Base-by-base conservation (phyloP, 2,888 invertebrate species). In the Lasioglossum zephyrum region DNA sequence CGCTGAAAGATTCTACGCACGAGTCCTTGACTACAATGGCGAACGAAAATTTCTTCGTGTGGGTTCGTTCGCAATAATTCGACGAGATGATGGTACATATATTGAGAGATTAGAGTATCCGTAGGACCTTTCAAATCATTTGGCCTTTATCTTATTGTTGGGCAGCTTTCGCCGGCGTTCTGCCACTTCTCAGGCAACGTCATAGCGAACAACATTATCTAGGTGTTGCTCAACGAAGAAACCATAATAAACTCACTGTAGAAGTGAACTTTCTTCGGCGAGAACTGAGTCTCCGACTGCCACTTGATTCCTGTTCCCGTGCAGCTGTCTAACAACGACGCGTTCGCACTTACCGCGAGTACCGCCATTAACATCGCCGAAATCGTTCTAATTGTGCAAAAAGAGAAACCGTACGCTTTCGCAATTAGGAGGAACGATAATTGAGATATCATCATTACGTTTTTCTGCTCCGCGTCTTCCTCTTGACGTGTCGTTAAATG, bases 101-200 rank as follows among this genome's bases (percentile, higher is more conserved):
- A 31, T 5, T 11, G 18, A 6, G 13, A 13, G 13, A 6, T 22
- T 4, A 4, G 36, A 69, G 0, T 22, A n/a, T 9, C n/a, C 36
- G 3, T 11, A n/a, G 73, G 57, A 79, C 60, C 79, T 69, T 79
- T 82, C 47, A 31, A 49, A 60, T 70, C 18, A 79, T 11, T 60
- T 80, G 80, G 83, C 80, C 80, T 83, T 83, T 83, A 83, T 83
- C 75, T 72, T 49, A 73, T 80, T 80, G 83, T 80, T 26, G n/a
- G 47, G n/a, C n/a, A 44, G 72, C 83, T 84, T 84, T 84, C 83
- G 83, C 77, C 77, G 72, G 44, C 73, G 36, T 73, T 84, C 81
- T 69, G 49, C 36, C 76, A 41, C 53, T 83, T 53, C 83, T n/a
- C 53, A 31, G n/a, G 72, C 31, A 53, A 72, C 60, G 47, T 79